phyloP scores from a whole-genome alignment of 2,113 vertebrate genomes.

The Pteropus alecto region DNA sequence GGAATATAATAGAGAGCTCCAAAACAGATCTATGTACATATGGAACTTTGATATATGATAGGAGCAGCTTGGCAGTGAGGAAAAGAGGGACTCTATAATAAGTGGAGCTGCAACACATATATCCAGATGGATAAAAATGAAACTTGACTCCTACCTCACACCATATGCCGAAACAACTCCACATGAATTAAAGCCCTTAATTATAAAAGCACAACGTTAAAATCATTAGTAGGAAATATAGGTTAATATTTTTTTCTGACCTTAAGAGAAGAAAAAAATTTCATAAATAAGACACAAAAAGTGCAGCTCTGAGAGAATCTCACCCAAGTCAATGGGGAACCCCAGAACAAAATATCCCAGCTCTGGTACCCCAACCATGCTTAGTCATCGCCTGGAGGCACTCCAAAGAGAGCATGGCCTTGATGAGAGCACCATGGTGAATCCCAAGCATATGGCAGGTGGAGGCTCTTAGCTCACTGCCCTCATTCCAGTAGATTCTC shows the following conservation, averaged over 20 bases:
- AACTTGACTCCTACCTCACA: background rate
- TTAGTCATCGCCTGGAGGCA: background rate
- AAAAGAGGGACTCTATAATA: background rate
- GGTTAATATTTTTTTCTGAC: background rate
- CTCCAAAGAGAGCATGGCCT: accelerated
- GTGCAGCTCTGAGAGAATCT: background rate
- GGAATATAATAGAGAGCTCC: background rate
- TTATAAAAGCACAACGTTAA: background rate
- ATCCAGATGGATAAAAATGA: background rate
- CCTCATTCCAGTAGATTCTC: background rate
- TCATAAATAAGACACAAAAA: background rate
- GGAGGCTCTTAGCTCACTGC: background rate
- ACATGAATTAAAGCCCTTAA: background rate
- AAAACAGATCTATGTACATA: accelerated
- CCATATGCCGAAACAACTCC: background rate
- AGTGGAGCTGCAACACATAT: background rate
- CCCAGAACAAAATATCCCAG: background rate
- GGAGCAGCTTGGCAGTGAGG: background rate
- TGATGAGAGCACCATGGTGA: accelerated
- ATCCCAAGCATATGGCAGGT: background rate
- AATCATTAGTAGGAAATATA: background rate
- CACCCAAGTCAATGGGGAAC: background rate
- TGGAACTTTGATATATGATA: background rate
- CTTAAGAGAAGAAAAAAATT: background rate
- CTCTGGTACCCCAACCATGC: accelerated